Percentiles rank a stretch among this genome's conserved stretches.
phyloP scores from a whole-genome alignment of 1,140 invertebrate species.

The Teleopsis dalmanni region DNA sequence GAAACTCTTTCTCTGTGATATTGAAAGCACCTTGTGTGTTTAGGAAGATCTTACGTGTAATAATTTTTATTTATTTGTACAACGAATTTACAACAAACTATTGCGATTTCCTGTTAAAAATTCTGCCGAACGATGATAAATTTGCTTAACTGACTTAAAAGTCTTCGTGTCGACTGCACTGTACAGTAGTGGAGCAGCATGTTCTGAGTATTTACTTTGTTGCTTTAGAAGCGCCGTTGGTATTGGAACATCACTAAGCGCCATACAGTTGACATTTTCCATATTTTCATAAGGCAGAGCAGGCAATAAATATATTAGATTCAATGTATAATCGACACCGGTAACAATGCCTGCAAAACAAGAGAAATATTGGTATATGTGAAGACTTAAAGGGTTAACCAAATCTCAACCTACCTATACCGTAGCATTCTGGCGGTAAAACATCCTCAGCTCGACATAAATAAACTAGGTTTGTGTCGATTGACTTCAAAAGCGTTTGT shows the following conservation, averaged over 20 bases:
- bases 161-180: slow-evolving; percentile 23
- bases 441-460: slow-evolving; percentile 18
- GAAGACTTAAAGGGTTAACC: background rate
- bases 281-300: slow-evolving; percentile 18
- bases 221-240: slow-evolving; percentile 30
- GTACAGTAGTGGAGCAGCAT: slow-evolving; percentile 29
- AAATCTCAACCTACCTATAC: slow-evolving; percentile 26
- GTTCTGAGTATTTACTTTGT: slow-evolving; percentile 22
- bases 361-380: too few species aligned
- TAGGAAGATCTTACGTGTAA: too few species aligned
- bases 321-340: slow-evolving; percentile 21
- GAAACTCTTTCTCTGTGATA: too few species aligned
- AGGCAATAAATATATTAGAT: slow-evolving; percentile 26
- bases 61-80: too few species aligned
- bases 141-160: slow-evolving; percentile 35
- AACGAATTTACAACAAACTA: background rate
- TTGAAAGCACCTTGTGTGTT: too few species aligned
- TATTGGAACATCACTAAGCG: slow-evolving; percentile 25
- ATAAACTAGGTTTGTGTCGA: slow-evolving; percentile 38
- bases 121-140: slow-evolving; percentile 20
- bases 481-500: slow-evolving; percentile 30
- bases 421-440: slow-evolving; percentile 22
- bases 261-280: slow-evolving; percentile 22
- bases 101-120: slow-evolving; percentile 12
- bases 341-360: slow-evolving; percentile 31